These are phyloP conservation scores for Athene noctua DNA, from an alignment of 2,113 vertebrate genomes.

Conservation along the genomic window DNA sequence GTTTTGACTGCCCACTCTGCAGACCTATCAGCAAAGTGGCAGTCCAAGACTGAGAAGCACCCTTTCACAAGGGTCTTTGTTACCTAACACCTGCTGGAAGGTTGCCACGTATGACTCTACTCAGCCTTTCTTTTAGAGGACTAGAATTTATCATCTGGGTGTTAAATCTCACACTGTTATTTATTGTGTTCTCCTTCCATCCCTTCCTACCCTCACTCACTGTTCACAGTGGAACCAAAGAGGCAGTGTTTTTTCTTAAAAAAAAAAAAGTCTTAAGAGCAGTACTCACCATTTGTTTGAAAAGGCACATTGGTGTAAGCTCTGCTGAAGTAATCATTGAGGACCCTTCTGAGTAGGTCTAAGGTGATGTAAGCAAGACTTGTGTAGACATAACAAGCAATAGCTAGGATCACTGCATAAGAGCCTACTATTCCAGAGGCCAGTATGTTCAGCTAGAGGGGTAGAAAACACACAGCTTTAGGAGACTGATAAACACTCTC, in stretches of 20 bases:
- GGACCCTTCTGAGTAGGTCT: constrained; percentile 86
- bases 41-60: not conserved
- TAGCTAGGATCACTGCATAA: constrained; percentile 82
- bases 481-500: not conserved
- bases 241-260: not conserved
- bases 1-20: not conserved
- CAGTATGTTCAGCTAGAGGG: constrained; percentile 85
- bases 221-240: not conserved
- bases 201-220: not conserved
- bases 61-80: not conserved
- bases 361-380: constrained; percentile 90
- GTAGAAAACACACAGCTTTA: not conserved
- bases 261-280: not conserved
- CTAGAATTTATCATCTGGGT: not conserved
- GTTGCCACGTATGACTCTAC: not conserved
- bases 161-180: not conserved
- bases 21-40: not conserved
- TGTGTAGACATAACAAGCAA: constrained; percentile 87
- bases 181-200: not conserved
- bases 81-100: not conserved
- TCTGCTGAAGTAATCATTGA: constrained; percentile 79
- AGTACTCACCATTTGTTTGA: constrained; percentile 85
- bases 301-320: constrained; percentile 85
- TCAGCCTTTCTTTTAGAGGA: not conserved
- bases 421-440: constrained; percentile 85